Evolutionary conservation across 2,113 vertebrate species (phyloP).

Genomic region (Hyperoodon ampullatus): DNA sequence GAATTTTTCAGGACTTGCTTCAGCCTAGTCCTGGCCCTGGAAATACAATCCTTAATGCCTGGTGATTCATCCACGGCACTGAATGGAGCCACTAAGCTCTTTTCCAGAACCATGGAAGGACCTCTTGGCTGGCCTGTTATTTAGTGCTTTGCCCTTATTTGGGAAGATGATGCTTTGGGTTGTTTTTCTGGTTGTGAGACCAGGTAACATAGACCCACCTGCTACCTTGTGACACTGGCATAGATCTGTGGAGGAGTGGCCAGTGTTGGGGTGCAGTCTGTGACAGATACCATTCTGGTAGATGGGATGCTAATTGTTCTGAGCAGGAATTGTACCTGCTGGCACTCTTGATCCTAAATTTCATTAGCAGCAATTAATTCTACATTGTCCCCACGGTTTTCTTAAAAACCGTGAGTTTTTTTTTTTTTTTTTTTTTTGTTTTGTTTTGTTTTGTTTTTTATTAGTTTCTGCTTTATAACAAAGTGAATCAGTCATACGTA

Average conservation of each 20-base stretch:
- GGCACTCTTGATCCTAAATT: not conserved
- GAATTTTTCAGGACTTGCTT: not conserved
- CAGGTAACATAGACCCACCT: not conserved
- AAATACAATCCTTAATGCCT: not conserved
- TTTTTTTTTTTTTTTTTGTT: too few relatives aligned
- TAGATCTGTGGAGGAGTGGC: not conserved
- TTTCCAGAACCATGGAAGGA: not conserved
- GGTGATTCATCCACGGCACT: not conserved
- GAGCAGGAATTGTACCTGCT: not conserved
- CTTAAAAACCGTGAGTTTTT: not conserved
- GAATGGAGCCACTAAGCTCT: not conserved
- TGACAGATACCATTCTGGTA: not conserved
- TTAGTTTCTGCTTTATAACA: too few relatives aligned
- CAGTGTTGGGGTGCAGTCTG: not conserved
- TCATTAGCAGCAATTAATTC: not conserved
- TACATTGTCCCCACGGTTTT: not conserved
- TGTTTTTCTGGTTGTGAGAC: not conserved
- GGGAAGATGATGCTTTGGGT: not conserved
- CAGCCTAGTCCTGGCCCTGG: too few relatives aligned
- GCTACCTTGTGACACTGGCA: not conserved
- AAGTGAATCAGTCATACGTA: too few relatives aligned
- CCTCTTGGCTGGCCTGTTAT: not conserved
- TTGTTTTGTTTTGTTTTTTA: too few relatives aligned
- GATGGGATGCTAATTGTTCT: not conserved
- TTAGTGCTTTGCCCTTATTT: not conserved